Evolutionary conservation across 2,888 invertebrate genomes (phyloP), one percentile per base, ranked within the genome.

Genomic region (Camponotus fellah): DNA sequence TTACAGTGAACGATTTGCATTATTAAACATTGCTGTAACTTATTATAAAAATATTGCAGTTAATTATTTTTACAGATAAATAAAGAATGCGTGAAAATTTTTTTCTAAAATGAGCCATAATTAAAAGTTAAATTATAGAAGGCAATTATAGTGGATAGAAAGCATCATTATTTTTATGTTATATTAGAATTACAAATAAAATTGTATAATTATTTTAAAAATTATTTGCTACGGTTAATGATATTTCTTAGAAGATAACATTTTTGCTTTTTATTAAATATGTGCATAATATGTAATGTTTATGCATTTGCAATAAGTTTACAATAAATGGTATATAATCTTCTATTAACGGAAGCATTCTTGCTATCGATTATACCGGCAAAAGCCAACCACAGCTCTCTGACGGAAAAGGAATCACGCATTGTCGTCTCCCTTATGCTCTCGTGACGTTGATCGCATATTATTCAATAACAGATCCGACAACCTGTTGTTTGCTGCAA

Each of bases 401-500:
- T 9, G 62, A 85, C 88, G 90, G 90, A 91, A 91, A 89, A 89
- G 88, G 91, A 90, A 90, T 91, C 90, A 88, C 91, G 91, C 90
- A 85, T 88, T 87, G 79, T 60, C 83, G 86, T 90, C 89, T 88
- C 86, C 84, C 85, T 88, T 84, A 86, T 87, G 86, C 89, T 86
- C 85, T 76, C 83, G 77, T 90, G 87, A 91, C 89, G 91, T 82
- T 87, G 90, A 90, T 88, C 84, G 90, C 88, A 90, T 91, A 90
- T 90, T 90, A 91, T 90, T 90, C 91, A 90, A 91, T 91, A 88
- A 86, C 85, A 84, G 91, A 72, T 83, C 85, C 40, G 89, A 83
- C 87, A 91, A 90, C 91, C 90, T 90, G 90, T 90, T 90, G 90
- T 91, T 90, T 88, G 91, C 89, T 85, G 84, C 88, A 90, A 90